These are phyloP conservation scores for Torymus texanus DNA, from an alignment of 2,888 invertebrate genomes.

Conservation along the genomic window DNA sequence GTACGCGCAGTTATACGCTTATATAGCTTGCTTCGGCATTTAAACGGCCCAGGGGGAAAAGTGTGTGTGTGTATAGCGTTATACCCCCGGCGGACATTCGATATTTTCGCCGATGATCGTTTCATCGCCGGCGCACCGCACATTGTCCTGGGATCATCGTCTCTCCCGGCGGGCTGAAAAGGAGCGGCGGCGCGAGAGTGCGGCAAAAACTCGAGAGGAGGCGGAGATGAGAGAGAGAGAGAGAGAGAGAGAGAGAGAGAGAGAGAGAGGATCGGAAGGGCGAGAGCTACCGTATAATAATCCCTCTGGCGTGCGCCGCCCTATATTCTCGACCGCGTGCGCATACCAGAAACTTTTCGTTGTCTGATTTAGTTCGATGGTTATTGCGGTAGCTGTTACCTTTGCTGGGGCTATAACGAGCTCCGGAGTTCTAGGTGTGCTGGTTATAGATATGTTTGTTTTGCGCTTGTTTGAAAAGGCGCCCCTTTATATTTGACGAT, in stretches of 20 bases:
- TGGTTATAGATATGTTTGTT: too few species aligned
- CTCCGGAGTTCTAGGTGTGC: too few species aligned
- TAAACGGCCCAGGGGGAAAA: conserved; percentile 67
- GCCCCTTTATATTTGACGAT: too few species aligned
- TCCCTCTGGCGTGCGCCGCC: conserved; percentile 1
- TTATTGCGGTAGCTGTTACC: too few species aligned
- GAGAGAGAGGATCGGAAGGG: neutral
- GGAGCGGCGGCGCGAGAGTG: neutral
- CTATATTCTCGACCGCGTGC: neutral
- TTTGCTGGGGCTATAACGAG: too few species aligned
- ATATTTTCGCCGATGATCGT: conserved; percentile 74
- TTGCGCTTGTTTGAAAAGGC: too few species aligned
- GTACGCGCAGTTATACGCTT: too few species aligned
- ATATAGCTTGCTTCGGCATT: conserved; percentile 62
- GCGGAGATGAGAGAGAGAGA: too few species aligned
- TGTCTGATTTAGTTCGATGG: too few species aligned
- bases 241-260: too few species aligned
- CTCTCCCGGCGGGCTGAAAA: conserved; percentile 25
- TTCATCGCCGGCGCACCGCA: conserved; percentile 47
- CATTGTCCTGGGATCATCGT: neutral
- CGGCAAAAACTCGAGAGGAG: too few species aligned
- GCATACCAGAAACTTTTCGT: too few species aligned
- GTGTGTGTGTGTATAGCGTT: conserved; percentile 69
- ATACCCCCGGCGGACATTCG: conserved; percentile 68
- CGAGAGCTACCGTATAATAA: conserved; percentile 13